Evolutionary conservation across 1,140 invertebrate species (phyloP).

Genomic region (Polyergus mexicanus): DNA sequence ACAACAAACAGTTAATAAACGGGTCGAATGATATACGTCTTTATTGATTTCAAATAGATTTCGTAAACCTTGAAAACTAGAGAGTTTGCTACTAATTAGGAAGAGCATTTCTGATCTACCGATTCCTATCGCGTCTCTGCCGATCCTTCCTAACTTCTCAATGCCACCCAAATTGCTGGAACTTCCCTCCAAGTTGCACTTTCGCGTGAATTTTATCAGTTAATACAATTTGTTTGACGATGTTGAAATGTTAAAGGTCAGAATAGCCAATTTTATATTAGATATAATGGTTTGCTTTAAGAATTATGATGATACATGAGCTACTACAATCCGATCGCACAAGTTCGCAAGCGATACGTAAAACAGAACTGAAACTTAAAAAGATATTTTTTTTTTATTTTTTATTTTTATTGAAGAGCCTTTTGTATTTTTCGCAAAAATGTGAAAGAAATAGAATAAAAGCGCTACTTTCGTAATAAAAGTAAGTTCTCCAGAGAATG

Average conservation of each 20-base stretch:
- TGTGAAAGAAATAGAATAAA: background rate
- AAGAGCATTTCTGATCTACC: constrained; percentile 40
- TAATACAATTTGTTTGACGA: constrained; percentile 31
- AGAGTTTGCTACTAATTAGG: constrained; percentile 11
- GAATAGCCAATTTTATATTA: background rate
- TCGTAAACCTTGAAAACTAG: background rate
- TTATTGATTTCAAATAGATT: background rate
- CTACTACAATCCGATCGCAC: background rate
- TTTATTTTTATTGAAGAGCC: background rate
- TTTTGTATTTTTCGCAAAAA: constrained; percentile 25
- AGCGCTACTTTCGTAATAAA: background rate
- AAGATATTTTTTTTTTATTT: background rate
- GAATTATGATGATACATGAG: background rate
- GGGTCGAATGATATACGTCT: background rate
- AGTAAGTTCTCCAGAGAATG: constrained; percentile 7
- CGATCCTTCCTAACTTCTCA: constrained; percentile 49
- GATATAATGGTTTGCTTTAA: background rate
- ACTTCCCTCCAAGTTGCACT: constrained; percentile 50
- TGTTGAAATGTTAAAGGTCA: constrained; percentile 48
- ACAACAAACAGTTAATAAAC: background rate
- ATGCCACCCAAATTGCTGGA: constrained; percentile 50
- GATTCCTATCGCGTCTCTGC: constrained; percentile 42
- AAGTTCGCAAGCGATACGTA: background rate
- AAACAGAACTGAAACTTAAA: background rate
- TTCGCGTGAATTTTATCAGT: constrained; percentile 48